Percentiles rank a stretch among this genome's conserved stretches.
Evolutionary conservation across 2,888 invertebrate genomes (phyloP).

Genomic region (Pheosia gnoma): DNA sequence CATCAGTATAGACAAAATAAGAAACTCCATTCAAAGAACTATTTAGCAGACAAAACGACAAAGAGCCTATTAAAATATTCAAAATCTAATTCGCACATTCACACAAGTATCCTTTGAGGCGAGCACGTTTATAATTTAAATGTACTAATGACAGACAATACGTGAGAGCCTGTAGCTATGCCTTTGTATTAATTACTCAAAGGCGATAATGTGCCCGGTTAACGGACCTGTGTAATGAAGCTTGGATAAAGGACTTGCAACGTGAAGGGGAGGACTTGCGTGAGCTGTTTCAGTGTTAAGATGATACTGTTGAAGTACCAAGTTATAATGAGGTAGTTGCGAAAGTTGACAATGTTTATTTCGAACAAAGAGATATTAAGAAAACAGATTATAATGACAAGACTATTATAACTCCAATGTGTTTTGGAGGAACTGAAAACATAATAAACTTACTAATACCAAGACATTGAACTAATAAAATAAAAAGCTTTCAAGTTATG

Average conservation of each 20-base stretch:
- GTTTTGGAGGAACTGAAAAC: too few species aligned
- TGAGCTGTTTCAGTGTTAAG: neutral
- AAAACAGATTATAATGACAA: too few species aligned
- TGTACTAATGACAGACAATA: constrained; percentile 42
- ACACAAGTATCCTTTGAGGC: constrained; percentile 38
- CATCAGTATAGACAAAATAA: too few species aligned
- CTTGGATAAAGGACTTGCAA: constrained; percentile 17
- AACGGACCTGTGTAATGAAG: constrained; percentile 29
- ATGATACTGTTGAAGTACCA: neutral
- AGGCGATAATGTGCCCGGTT: constrained; percentile 28
- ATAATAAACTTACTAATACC: too few species aligned
- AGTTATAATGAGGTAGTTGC: neutral
- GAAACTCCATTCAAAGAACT: neutral
- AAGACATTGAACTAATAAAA: too few species aligned
- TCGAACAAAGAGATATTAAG: neutral
- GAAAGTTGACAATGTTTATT: neutral
- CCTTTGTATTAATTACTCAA: constrained; percentile 46
- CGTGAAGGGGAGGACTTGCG: neutral
- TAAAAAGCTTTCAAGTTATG: too few species aligned
- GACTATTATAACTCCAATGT: too few species aligned
- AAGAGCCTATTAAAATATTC: constrained; percentile 18
- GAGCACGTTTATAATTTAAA: constrained; percentile 41
- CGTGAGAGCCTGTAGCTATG: constrained; percentile 26
- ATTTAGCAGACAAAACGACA: neutral
- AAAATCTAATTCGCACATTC: constrained; percentile 36